phyloP scores from a whole-genome alignment of 2,797 vertebrate species.

The Syndactyla subalaris region DNA sequence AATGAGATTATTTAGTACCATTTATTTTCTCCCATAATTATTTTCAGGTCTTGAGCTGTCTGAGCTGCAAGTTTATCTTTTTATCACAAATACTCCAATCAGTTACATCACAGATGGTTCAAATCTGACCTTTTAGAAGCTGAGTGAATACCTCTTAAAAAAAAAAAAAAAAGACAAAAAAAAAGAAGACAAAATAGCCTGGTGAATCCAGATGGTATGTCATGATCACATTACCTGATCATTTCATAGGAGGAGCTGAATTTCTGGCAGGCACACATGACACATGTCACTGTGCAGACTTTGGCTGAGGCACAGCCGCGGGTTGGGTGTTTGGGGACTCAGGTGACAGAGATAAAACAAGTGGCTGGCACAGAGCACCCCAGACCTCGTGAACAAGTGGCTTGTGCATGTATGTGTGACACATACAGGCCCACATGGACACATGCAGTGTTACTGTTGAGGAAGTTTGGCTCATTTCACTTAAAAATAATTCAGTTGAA shows the following conservation, averaged over 20 bases:
- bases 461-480: not conserved
- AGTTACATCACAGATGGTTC: not conserved
- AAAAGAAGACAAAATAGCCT: not conserved
- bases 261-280: not conserved
- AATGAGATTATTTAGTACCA: not conserved
- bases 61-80: not conserved
- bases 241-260: not conserved
- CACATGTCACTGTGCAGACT: not conserved
- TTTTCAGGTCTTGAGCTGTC: not conserved
- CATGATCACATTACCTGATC: slow-evolving; percentile 31
- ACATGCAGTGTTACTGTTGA: not conserved
- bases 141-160: not conserved
- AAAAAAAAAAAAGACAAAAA: too few relatives aligned
- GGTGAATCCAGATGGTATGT: not conserved
- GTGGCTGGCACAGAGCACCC: not conserved
- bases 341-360: slow-evolving; percentile 7
- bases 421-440: not conserved
- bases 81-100: not conserved
- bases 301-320: not conserved
- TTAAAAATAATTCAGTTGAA: slow-evolving; percentile 10
- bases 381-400: not conserved
- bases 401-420: not conserved
- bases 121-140: not conserved
- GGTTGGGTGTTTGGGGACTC: not conserved
- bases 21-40: not conserved